A percentile compares a stretch with the other conserved stretches of the same genome.
Conservation (phyloP, 1,140 invertebrate species). For the Pseudomyrmex pallidus region DNA sequence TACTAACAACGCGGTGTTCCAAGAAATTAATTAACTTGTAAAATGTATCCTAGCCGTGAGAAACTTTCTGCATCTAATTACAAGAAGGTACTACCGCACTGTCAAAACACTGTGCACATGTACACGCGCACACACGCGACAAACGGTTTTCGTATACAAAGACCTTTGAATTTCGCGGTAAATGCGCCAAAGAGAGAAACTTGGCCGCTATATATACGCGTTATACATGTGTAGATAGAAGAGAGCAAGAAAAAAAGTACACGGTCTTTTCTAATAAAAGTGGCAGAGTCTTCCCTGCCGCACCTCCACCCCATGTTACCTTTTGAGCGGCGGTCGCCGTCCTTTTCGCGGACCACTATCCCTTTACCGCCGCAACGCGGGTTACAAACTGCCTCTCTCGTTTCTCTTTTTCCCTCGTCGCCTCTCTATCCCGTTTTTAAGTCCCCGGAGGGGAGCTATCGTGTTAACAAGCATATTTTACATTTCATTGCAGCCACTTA, state of each 20-base stretch:
- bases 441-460: constrained; percentile 39
- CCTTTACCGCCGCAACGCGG: not conserved
- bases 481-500: constrained; percentile 83
- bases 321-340: constrained; percentile 27
- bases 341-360: not conserved
- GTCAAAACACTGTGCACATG: not conserved
- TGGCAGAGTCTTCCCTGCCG: constrained; percentile 55
- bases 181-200: not conserved
- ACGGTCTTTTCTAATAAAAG: constrained; percentile 70
- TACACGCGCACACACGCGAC: not conserved
- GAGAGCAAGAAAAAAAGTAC: constrained; percentile 17
- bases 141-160: not conserved
- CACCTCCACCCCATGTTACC: constrained; percentile 8
- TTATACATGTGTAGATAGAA: constrained; percentile 19
- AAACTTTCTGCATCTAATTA: constrained; percentile 42
- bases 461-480: constrained; percentile 83
- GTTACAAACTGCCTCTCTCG: constrained; percentile 40
- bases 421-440: constrained; percentile 34
- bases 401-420: constrained; percentile 6
- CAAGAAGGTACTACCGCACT: not conserved
- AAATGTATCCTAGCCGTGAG: constrained; percentile 26
- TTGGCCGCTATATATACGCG: constrained; percentile 2
- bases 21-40: constrained; percentile 43
- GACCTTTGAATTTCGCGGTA: not conserved
- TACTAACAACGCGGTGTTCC: not conserved